Evolutionary conservation across 2,113 vertebrate species (phyloP).

Genomic region (Xyrauchen texanus): DNA sequence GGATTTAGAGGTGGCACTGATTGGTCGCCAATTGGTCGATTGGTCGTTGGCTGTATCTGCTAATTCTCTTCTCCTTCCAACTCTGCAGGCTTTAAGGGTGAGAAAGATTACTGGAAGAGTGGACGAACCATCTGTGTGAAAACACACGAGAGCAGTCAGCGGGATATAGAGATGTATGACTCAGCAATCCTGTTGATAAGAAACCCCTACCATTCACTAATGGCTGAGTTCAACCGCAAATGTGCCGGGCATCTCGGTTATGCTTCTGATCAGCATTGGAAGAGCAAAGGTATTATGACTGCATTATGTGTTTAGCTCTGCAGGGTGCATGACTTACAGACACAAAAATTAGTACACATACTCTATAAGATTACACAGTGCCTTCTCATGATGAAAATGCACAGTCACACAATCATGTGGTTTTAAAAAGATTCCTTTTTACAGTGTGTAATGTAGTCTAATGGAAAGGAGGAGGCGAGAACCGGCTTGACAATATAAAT

Average conservation of each 20-base stretch:
- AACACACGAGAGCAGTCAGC: slow-evolving; percentile 92
- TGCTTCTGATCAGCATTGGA: slow-evolving; percentile 90
- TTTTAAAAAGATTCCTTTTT: neutral
- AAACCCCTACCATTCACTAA: slow-evolving; percentile 90
- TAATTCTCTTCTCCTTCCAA: slow-evolving; percentile 30
- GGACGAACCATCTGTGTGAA: slow-evolving; percentile 94
- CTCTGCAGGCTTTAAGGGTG: slow-evolving; percentile 91
- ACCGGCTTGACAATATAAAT: no score
- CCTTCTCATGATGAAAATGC: neutral
- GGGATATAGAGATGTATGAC: slow-evolving; percentile 93
- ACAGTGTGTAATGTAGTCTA: no score
- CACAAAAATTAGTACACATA: no score
- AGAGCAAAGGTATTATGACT: slow-evolving; percentile 84
- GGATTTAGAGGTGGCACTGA: slow-evolving; percentile 14
- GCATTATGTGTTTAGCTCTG: neutral
- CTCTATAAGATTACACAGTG: no score
- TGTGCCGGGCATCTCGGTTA: slow-evolving; percentile 95
- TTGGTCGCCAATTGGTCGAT: neutral
- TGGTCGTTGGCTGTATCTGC: slow-evolving; percentile 20
- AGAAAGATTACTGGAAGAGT: slow-evolving; percentile 97
- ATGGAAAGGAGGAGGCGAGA: no score
- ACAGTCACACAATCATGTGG: neutral
- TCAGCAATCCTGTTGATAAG: slow-evolving; percentile 90
- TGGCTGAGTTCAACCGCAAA: slow-evolving; percentile 96
- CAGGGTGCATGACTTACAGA: neutral